Percentiles rank a stretch among this genome's conserved stretches.
These are phyloP conservation scores for Corythucha ciliata DNA, from an alignment of 2,888 invertebrate species.

Conservation along the genomic window DNA sequence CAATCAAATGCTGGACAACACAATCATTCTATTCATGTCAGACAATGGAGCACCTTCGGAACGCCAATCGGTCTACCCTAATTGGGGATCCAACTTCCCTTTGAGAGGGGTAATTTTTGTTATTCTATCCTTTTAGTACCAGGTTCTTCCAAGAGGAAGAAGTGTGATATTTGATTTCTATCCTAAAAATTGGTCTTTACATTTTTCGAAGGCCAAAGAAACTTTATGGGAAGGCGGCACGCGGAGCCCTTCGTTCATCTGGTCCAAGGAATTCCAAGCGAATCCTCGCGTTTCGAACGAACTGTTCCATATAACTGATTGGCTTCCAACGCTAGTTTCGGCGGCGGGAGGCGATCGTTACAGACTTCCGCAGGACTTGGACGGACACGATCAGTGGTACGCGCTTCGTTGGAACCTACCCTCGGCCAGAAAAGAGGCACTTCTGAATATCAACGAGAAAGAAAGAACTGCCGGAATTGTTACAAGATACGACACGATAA, in stretches of 20 bases:
- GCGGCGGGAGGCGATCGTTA: constrained; percentile 36
- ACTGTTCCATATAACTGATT: constrained; percentile 47
- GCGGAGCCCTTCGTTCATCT: constrained; percentile 44
- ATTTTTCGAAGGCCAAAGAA: constrained; percentile 34
- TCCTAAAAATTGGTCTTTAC: background rate
- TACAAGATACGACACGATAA: constrained; percentile 36
- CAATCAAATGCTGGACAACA: constrained; percentile 49
- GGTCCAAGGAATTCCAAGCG: constrained; percentile 44
- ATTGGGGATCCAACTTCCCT: constrained; percentile 54
- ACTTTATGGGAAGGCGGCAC: constrained; percentile 50
- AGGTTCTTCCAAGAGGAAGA: background rate
- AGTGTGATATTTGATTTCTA: background rate
- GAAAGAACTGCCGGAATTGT: constrained; percentile 43
- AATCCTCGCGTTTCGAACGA: constrained; percentile 42
- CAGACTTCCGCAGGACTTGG: constrained; percentile 43
- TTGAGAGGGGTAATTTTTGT: constrained; percentile 45
- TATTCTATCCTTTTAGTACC: background rate
- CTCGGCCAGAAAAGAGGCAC: constrained; percentile 51
- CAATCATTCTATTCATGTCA: constrained; percentile 54
- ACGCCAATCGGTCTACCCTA: constrained; percentile 42
- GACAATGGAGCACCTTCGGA: constrained; percentile 53
- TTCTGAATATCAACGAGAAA: constrained; percentile 62
- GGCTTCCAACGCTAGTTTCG: constrained; percentile 46
- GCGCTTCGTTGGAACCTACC: constrained; percentile 48
- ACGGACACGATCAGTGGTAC: constrained; percentile 62